Conservation (phyloP, 2,797 vertebrate genomes). For the Ceryle rudis region DNA sequence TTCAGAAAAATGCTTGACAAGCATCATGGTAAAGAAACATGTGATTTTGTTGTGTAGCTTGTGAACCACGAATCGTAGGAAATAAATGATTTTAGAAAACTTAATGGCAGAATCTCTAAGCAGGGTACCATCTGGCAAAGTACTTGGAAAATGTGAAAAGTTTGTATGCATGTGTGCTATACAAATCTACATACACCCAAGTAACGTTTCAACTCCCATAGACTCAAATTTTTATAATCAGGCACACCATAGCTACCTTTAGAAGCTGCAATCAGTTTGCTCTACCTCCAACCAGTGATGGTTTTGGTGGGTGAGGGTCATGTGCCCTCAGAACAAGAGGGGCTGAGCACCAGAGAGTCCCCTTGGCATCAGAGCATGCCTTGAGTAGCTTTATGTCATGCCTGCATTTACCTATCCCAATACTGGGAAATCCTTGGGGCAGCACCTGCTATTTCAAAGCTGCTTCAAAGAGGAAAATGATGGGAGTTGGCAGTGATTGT, state of each 20-base stretch:
- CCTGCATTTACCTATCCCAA: background rate
- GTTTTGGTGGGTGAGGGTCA: background rate
- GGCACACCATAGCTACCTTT: background rate
- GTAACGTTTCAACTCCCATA: background rate
- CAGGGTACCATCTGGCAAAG: background rate
- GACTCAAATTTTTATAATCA: background rate
- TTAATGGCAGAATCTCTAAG: background rate
- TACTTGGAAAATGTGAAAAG: background rate
- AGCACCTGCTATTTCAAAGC: background rate
- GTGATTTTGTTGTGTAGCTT: background rate
- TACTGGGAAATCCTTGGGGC: background rate
- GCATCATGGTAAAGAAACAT: background rate
- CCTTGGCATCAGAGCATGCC: accelerated
- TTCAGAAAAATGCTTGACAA: background rate
- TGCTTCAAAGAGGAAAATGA: background rate
- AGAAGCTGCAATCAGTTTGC: background rate
- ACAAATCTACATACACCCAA: background rate
- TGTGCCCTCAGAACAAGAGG: accelerated
- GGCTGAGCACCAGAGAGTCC: background rate
- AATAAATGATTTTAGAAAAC: background rate
- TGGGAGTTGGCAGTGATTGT: background rate
- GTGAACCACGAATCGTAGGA: background rate
- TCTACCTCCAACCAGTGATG: background rate
- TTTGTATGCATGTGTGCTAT: background rate
- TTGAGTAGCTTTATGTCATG: accelerated